phyloP scores from a whole-genome alignment of 2,113 vertebrate species.

The Theristicus caerulescens region DNA sequence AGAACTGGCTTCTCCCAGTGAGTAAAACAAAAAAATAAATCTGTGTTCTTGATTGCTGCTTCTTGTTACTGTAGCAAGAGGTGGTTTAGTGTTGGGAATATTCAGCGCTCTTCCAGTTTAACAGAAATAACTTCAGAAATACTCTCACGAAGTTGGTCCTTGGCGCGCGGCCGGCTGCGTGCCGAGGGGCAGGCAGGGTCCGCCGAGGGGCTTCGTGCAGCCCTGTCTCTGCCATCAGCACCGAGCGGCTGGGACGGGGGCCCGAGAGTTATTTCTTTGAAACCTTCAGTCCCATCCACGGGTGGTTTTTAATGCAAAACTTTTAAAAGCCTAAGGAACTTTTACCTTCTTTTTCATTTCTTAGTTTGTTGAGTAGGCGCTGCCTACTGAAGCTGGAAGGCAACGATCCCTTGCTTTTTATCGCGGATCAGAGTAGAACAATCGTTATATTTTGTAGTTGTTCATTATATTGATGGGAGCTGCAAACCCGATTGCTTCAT shows the following conservation, averaged over 20 bases:
- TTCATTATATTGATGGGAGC: conserved; percentile 61
- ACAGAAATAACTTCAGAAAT: not conserved
- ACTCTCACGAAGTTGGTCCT: not conserved
- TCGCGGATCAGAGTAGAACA: conserved; percentile 17
- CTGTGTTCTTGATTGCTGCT: not conserved
- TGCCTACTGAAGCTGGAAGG: conserved; percentile 12
- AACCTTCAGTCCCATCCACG: not conserved
- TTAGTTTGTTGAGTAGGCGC: not conserved
- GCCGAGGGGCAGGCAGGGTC: not conserved
- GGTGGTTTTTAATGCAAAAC: not conserved
- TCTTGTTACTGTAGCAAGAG: conserved; percentile 3
- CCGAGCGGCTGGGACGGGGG: not conserved
- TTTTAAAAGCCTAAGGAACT: not conserved
- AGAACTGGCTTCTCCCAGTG: conserved; percentile 31
- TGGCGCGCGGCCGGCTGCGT: not conserved
- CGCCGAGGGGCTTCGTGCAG: fast-evolving
- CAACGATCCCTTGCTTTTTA: conserved; percentile 29
- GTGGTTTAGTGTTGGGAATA: not conserved
- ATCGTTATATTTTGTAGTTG: conserved; percentile 58
- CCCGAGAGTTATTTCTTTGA: not conserved
- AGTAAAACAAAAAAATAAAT: not conserved
- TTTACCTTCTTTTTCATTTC: not conserved
- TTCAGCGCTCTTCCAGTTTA: not conserved
- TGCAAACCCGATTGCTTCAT: conserved; percentile 7
- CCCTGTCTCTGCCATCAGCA: not conserved